These are phyloP conservation scores for Drosophila lini DNA, from an alignment of 1,140 invertebrate species.

Conservation along the genomic window DNA sequence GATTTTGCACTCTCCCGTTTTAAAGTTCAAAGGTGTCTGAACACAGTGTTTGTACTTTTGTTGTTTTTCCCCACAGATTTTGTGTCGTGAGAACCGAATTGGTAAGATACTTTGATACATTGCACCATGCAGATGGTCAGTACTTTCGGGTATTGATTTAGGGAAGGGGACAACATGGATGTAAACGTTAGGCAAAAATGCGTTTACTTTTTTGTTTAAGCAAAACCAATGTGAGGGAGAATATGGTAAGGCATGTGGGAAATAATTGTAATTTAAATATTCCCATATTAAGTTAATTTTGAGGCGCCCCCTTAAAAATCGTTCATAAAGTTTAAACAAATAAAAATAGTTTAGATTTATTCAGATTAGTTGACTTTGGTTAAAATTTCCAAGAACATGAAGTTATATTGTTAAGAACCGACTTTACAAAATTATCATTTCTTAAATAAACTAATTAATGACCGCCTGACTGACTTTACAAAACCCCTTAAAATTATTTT, in stretches of 20 bases:
- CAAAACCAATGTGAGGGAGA: no score
- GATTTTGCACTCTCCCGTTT: constrained; percentile 75
- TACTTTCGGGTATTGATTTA: constrained; percentile 8
- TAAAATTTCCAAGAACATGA: no score
- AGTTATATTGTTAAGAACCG: no score
- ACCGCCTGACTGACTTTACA: neutral
- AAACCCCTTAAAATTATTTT: neutral
- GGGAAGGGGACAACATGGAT: neutral
- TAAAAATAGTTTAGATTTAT: neutral
- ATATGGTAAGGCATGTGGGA: neutral
- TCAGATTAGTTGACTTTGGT: no score
- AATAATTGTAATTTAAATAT: neutral
- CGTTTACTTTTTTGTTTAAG: neutral
- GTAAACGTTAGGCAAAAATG: neutral
- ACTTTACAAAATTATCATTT: no score
- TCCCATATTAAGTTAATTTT: neutral
- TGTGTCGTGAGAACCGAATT: constrained; percentile 74
- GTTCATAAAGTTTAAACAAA: neutral
- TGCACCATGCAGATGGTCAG: constrained; percentile 41
- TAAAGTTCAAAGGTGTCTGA: constrained; percentile 77
- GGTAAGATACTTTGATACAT: constrained; percentile 34
- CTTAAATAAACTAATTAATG: no score
- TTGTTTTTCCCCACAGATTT: constrained; percentile 12
- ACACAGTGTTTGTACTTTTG: constrained; percentile 41
- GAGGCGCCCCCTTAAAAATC: neutral